phyloP scores from a whole-genome alignment of 2,113 vertebrate species.

The Recurvirostra avosetta region DNA sequence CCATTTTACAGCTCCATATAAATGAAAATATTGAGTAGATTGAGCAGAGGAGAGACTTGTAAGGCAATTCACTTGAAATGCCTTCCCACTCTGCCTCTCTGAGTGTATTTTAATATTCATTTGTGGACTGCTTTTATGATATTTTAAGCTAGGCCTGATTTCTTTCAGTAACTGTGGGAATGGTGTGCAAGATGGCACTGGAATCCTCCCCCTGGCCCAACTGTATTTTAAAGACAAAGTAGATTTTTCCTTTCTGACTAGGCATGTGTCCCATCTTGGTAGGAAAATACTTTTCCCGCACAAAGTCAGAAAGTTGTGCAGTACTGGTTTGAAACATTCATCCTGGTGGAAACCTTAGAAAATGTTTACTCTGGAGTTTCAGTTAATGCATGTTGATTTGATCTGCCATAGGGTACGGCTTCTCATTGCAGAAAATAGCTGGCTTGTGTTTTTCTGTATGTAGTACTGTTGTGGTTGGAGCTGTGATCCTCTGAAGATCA shows the following conservation, averaged over 20 bases:
- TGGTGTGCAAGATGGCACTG: neutral
- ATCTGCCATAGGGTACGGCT: neutral
- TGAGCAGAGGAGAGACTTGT: neutral
- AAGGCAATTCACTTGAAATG: neutral
- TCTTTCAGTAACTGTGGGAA: neutral
- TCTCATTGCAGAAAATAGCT: neutral
- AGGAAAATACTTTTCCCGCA: neutral
- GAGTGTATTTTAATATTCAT: neutral
- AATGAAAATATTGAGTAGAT: neutral
- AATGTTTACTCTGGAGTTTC: neutral
- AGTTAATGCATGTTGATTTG: neutral
- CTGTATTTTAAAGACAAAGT: neutral
- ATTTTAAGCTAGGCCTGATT: neutral
- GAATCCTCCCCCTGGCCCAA: neutral
- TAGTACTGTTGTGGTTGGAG: neutral
- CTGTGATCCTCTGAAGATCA: neutral
- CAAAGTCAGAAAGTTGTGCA: neutral
- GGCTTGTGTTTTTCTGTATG: neutral
- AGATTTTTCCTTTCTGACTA: neutral
- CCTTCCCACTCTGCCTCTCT: neutral
- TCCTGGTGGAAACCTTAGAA: neutral
- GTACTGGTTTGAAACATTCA: neutral
- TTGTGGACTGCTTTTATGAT: neutral
- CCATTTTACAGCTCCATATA: neutral
- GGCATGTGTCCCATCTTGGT: neutral